These are phyloP conservation scores for Pseudonaja textilis DNA, from an alignment of 2,113 vertebrate species.

Conservation along the genomic window DNA sequence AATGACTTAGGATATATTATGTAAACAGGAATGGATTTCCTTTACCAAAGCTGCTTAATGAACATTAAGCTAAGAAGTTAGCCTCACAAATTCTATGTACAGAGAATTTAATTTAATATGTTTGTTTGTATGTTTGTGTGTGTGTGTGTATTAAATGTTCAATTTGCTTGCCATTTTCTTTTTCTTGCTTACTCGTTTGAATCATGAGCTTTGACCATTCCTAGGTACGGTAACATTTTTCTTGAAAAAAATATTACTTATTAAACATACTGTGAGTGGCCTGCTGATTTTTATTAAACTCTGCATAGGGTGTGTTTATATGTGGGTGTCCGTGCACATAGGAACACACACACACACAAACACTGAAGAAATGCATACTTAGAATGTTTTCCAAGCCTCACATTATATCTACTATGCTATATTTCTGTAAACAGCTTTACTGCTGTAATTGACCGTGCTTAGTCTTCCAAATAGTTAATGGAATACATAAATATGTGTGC, in stretches of 20 bases:
- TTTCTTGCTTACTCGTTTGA: neutral
- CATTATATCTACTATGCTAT: neutral
- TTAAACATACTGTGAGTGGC: neutral
- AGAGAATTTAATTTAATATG: neutral
- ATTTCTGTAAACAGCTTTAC: neutral
- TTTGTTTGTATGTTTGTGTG: neutral
- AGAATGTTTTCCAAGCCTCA: neutral
- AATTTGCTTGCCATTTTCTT: neutral
- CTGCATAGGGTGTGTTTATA: neutral
- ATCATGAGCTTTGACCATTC: neutral
- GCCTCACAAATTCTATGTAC: neutral
- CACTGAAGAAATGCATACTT: neutral
- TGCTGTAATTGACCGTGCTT: neutral
- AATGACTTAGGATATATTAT: neutral
- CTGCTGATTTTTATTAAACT: neutral
- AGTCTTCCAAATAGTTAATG: neutral
- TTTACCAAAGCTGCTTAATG: neutral
- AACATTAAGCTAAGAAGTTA: neutral
- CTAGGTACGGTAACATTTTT: neutral
- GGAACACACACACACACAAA: neutral
- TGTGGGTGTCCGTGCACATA: neutral
- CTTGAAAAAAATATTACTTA: neutral
- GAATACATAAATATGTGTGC: neutral
- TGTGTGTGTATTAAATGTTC: neutral
- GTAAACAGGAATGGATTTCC: neutral